Base-by-base conservation (phyloP, 1,140 invertebrate species). In the Papilio helenus region DNA sequence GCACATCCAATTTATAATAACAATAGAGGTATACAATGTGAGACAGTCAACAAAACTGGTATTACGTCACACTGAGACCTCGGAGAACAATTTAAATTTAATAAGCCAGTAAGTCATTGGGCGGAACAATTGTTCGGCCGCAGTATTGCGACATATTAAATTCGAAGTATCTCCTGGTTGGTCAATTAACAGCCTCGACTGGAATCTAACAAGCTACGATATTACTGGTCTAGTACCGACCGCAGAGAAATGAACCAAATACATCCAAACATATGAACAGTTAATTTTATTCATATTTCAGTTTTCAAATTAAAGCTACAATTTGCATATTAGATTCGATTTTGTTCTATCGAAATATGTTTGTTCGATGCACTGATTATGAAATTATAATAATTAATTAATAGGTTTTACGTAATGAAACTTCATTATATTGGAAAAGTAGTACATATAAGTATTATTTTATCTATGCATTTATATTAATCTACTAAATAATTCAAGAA, bases 181-280 rank as follows among this genome's bases (percentile, higher is more conserved):
- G 81, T 89, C 87, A 89, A 89, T 89, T 88, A 90, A 89, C 84
- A 84, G 82, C 72, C 77, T 76, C 76, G 73, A 82, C 83, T 81
- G 79, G 82, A 87, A 84, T 85, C 82, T 88, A 89, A 88, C 85
- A 87, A 88, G 85, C 83, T 85, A 81, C 78, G 82, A 83, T 83
- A 86, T 87, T 84, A 81, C 80, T 81, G 72, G 79, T 79, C 55
- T 74, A 73, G 61, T 82, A 86, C 1, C 80, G 83, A 84, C 76
- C 78, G 83, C 81, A 55, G 76, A 82, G 85, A 88, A 74, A 80
- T 58, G 23, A 42, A 23, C 51, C 4, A 44, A 76, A 77, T 72
- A 34, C 79, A 80, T 16, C 18, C n/a, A 20, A 34, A 78, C 76
- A n/a, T 76, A 23, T 34, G 46, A 23, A 55, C 74, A 34, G 9